A percentile compares a stretch with the other conserved stretches of the same genome.
These are phyloP conservation scores for Condylostylus longicornis DNA, from an alignment of 1,140 invertebrate genomes.

Conservation along the genomic window DNA sequence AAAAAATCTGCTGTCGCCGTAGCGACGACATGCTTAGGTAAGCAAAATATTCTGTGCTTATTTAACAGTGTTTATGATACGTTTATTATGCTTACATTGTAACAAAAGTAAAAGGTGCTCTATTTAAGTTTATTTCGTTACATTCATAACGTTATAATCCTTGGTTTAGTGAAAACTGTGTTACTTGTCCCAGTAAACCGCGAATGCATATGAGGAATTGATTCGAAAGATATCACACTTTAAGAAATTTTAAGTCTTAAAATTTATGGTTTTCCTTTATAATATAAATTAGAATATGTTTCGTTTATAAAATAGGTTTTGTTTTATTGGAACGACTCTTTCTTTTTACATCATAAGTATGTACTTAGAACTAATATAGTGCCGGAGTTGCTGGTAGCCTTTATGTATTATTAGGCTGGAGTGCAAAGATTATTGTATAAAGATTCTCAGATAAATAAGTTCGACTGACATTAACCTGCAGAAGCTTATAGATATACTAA, in stretches of 20 bases:
- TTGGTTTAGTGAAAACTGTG: slow-evolving; percentile 12
- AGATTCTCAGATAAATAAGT: no score
- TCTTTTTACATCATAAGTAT: neutral
- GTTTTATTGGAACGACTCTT: neutral
- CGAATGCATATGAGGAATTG: slow-evolving; percentile 11
- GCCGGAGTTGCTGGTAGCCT: neutral
- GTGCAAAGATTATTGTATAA: no score
- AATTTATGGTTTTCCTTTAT: slow-evolving; percentile 1
- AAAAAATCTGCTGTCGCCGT: no score
- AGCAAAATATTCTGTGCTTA: no score
- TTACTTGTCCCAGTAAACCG: slow-evolving; percentile 10
- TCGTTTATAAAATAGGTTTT: neutral
- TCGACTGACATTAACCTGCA: no score
- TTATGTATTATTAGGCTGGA: neutral
- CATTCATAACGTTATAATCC: no score
- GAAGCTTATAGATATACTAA: no score
- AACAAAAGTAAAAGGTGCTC: no score
- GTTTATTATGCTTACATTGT: no score
- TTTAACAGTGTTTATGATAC: no score
- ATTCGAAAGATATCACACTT: slow-evolving; percentile 12
- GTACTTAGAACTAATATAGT: neutral
- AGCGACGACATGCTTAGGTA: no score
- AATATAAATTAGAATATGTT: neutral
- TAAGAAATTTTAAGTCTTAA: slow-evolving; percentile 11
- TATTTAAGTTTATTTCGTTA: no score